Percentiles rank a stretch among this genome's conserved stretches.
phyloP scores from a whole-genome alignment of 2,113 vertebrate genomes.

The Coryphaenoides rupestris region DNA sequence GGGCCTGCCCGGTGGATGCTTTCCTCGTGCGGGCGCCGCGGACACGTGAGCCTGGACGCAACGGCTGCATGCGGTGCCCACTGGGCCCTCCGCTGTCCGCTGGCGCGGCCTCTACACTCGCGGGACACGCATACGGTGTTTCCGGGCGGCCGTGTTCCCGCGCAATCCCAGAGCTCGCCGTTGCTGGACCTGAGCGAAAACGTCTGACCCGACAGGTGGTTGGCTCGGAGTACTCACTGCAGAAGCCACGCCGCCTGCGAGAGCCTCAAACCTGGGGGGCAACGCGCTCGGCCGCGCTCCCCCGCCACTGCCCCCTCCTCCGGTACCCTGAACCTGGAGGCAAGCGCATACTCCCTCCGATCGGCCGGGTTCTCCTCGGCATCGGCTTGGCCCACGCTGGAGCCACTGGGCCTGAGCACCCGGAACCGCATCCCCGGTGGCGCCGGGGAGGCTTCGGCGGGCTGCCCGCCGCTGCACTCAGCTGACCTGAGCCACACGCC shows the following conservation, averaged over 20 bases:
- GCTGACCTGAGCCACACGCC: too few relatives aligned
- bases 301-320: too few relatives aligned
- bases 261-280: too few relatives aligned
- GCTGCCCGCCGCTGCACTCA: too few relatives aligned
- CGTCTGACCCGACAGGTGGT: slow-evolving; percentile 63
- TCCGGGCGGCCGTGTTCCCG: slow-evolving; percentile 65
- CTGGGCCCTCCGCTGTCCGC: slow-evolving; percentile 47
- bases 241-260: slow-evolving; percentile 58
- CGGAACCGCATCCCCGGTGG: too few relatives aligned
- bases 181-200: slow-evolving; percentile 70
- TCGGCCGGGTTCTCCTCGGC: too few relatives aligned
- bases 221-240: slow-evolving; percentile 53
- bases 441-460: too few relatives aligned
- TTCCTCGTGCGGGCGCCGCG: slow-evolving; percentile 44
- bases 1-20: slow-evolving; percentile 39
- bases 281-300: too few relatives aligned
- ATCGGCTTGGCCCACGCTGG: too few relatives aligned
- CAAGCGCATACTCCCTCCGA: too few relatives aligned
- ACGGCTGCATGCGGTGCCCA: slow-evolving; percentile 50
- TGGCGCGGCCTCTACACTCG: slow-evolving; percentile 70
- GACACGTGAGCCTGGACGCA: slow-evolving; percentile 61
- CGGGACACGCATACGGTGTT: slow-evolving; percentile 60
- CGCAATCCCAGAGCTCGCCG: slow-evolving; percentile 61
- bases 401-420: too few relatives aligned
- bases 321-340: too few relatives aligned